A percentile compares a stretch with the other conserved stretches of the same genome.
Conservation (phyloP, 2,888 invertebrate species). For the Ormyrus thymus region DNA sequence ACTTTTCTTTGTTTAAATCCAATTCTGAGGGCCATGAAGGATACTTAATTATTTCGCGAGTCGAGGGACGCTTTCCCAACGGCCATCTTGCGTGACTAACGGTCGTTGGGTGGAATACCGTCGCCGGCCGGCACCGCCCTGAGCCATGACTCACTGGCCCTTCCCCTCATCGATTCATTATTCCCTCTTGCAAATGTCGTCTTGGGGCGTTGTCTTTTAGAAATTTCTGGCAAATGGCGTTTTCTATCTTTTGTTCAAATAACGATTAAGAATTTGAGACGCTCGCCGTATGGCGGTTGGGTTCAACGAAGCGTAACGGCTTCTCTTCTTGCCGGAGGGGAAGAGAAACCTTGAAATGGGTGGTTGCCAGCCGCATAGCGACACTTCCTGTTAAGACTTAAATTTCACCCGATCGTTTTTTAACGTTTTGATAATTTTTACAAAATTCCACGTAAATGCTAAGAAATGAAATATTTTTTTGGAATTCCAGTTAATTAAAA, state of each 20-base stretch:
- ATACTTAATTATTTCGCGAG: not conserved
- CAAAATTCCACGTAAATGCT: not conserved
- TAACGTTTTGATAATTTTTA: not conserved
- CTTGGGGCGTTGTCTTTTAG: too few relatives aligned
- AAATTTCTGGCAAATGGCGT: too few relatives aligned
- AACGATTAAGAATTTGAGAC: not conserved
- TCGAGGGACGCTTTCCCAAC: not conserved
- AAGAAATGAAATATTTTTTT: too few relatives aligned
- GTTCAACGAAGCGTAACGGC: conserved; percentile 29
- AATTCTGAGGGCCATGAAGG: not conserved
- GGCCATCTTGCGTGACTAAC: conserved; percentile 47
- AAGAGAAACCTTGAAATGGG: conserved; percentile 10
- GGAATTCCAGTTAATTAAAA: too few relatives aligned
- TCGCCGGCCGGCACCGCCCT: conserved; percentile 57
- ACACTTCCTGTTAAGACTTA: not conserved
- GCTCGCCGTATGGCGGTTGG: conserved; percentile 1
- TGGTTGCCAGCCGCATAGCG: conserved; percentile 6
- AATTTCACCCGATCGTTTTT: too few relatives aligned
- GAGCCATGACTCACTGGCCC: conserved; percentile 50
- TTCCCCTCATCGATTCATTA: conserved; percentile 19
- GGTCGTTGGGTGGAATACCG: conserved; percentile 16
- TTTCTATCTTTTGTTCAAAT: not conserved
- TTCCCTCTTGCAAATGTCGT: not conserved
- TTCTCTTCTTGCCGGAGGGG: not conserved
- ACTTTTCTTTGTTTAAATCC: not conserved